A percentile compares a stretch with the other conserved stretches of the same genome.
Conservation (phyloP, 2,888 invertebrate species). For the Helicoverpa assulta region DNA sequence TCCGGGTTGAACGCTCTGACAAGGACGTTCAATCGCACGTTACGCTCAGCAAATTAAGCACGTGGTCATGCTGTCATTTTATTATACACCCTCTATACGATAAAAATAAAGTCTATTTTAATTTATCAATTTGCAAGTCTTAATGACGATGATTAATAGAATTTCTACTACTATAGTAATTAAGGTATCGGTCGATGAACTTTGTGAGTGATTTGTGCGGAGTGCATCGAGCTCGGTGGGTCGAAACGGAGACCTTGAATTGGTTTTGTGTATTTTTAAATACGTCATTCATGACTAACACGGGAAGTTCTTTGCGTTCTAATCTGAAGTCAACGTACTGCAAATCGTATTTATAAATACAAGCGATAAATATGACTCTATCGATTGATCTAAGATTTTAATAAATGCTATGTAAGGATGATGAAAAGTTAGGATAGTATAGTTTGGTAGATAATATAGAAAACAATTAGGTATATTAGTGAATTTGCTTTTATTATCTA, state of each 20-base stretch:
- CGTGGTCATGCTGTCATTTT: slow-evolving; percentile 58
- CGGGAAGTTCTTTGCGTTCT: slow-evolving; percentile 23
- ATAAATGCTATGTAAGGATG: not conserved
- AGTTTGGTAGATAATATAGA: not conserved
- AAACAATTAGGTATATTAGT: not conserved
- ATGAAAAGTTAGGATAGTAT: too few relatives aligned
- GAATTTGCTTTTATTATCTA: not conserved
- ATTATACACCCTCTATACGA: slow-evolving; percentile 35
- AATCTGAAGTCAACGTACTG: slow-evolving; percentile 24
- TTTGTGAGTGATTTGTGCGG: slow-evolving; percentile 52
- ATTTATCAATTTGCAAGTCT: slow-evolving; percentile 27
- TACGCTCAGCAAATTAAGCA: slow-evolving; percentile 68
- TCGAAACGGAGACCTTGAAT: slow-evolving; percentile 32
- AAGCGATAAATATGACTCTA: not conserved
- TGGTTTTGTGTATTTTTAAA: slow-evolving; percentile 45
- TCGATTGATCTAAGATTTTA: not conserved
- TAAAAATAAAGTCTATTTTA: slow-evolving; percentile 59
- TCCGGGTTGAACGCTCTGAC: slow-evolving; percentile 85
- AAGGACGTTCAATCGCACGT: slow-evolving; percentile 83
- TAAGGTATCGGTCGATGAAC: slow-evolving; percentile 72
- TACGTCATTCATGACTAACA: slow-evolving; percentile 17
- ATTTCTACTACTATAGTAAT: slow-evolving; percentile 72
- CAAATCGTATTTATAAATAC: slow-evolving; percentile 5
- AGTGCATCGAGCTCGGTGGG: slow-evolving; percentile 44
- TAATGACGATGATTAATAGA: slow-evolving; percentile 61